Base-by-base conservation (phyloP, 2,113 vertebrate species). In the Aix galericulata region DNA sequence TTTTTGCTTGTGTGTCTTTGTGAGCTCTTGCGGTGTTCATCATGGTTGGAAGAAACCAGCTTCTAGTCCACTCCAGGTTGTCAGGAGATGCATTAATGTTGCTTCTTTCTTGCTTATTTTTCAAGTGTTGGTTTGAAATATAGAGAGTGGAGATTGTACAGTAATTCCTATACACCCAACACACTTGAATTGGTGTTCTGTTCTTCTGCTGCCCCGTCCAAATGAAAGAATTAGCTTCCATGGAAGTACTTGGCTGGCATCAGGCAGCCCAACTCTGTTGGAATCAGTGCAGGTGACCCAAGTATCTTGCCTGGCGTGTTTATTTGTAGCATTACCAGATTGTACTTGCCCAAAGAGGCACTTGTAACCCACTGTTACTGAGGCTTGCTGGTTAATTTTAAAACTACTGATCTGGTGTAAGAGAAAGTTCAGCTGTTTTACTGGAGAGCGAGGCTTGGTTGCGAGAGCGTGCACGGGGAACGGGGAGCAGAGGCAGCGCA, bases 101-200 rank as follows among this genome's bases (percentile, higher is more conserved):
- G 15, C 46, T 72, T 23, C 38, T 50, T 67, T 22, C 52, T 56
- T 73, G 15, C 22, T 84, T n/a, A 5, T 58, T 42, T 62, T 63
- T 20, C 55, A 56, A 38, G 62, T 13, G 25, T 27, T 77, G 46
- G 17, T 63, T 67, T 58, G 20, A 52, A 77, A 26, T 20, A 1
- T 4, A 34, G 52, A 23, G 69, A 62, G n/a, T 8, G 69, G 62
- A 77, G 46, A 23, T 76, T 11, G 6, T 16, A 27, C 52, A 15
- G 21, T 1, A 1, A 25, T 22, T 63, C 53, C 66, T 22, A 0
- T 21, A 7, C 55, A 42, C 11, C 25, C 56, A 31, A 26, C 8
- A 9, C 13, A 2, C 62, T 64, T 14, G 5, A 59, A 23, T 9
- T 38, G 9, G 2, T 11, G 26, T 68, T 67, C 31, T 58, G 40